Percentiles rank a stretch among this genome's conserved stretches.
These are phyloP conservation scores for Anthoscopus minutus DNA, from an alignment of 2,113 vertebrate genomes.

Conservation along the genomic window DNA sequence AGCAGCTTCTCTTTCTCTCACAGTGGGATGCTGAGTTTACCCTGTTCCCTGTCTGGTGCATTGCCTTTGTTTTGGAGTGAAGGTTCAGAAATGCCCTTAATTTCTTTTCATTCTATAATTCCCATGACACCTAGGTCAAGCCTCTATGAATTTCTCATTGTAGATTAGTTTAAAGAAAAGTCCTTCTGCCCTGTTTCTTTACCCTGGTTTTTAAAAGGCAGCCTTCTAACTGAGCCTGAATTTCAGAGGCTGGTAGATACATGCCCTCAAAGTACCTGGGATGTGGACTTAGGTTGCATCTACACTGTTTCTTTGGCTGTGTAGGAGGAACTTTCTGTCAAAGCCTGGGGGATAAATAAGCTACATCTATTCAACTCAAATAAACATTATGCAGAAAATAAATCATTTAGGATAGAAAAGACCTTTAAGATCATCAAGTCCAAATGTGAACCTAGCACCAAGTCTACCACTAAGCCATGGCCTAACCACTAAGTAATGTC, in stretches of 20 bases:
- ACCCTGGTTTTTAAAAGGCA: constrained; percentile 35
- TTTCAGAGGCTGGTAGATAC: background rate
- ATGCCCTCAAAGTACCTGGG: background rate
- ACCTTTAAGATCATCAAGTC: background rate
- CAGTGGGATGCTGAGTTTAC: background rate
- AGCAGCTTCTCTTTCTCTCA: background rate
- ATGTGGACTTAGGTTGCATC: background rate
- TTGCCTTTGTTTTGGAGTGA: background rate
- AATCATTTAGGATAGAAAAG: background rate
- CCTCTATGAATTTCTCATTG: constrained; percentile 11
- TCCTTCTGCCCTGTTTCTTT: constrained; percentile 43
- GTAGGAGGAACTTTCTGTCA: background rate
- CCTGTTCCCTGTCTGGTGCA: background rate
- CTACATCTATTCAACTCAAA: background rate
- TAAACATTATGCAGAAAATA: background rate
- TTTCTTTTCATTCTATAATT: constrained; percentile 36
- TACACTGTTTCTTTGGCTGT: background rate
- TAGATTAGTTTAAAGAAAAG: constrained; percentile 28
- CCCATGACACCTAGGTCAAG: background rate
- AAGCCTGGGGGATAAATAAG: background rate
- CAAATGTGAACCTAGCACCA: background rate
- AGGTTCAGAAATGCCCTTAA: constrained; percentile 24
- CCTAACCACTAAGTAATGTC: background rate
- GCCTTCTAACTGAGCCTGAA: background rate
- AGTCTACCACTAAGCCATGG: background rate